Conservation (phyloP, 2,113 vertebrate species). For the Dolichallabes microphthalmus region DNA sequence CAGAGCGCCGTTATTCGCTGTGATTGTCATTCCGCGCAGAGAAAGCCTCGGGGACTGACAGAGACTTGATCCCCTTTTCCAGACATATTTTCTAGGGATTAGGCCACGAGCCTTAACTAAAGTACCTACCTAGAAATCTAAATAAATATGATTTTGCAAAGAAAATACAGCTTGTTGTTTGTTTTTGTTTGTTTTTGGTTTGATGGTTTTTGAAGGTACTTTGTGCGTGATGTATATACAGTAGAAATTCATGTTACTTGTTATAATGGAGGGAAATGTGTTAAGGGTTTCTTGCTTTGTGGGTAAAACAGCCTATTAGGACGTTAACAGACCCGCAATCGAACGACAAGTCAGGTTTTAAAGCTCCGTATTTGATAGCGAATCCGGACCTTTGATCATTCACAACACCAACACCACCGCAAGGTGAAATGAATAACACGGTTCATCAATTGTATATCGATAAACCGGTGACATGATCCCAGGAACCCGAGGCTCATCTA, state of each 20-base stretch:
- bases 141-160: constrained; percentile 74
- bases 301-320: not conserved
- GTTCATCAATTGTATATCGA: too few relatives aligned
- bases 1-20: constrained; percentile 56
- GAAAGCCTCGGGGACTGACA: constrained; percentile 73
- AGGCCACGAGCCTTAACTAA: constrained; percentile 67
- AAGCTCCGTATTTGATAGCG: not conserved
- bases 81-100: constrained; percentile 77
- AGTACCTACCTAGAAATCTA: constrained; percentile 76
- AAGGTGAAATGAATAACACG: too few relatives aligned
- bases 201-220: not conserved
- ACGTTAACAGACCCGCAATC: not conserved
- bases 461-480: too few relatives aligned
- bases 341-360: not conserved
- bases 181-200: constrained; percentile 56
- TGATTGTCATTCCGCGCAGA: constrained; percentile 54
- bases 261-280: not conserved
- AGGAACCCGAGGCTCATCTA: too few relatives aligned
- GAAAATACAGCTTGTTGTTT: constrained; percentile 61
- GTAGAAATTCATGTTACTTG: not conserved
- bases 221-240: not conserved
- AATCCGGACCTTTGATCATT: not conserved
- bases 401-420: too few relatives aligned
- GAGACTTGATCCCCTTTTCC: constrained; percentile 76
- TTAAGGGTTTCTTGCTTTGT: not conserved